These are phyloP conservation scores for Sarcophaga subvicina DNA, from an alignment of 2,888 invertebrate genomes.

Conservation along the genomic window DNA sequence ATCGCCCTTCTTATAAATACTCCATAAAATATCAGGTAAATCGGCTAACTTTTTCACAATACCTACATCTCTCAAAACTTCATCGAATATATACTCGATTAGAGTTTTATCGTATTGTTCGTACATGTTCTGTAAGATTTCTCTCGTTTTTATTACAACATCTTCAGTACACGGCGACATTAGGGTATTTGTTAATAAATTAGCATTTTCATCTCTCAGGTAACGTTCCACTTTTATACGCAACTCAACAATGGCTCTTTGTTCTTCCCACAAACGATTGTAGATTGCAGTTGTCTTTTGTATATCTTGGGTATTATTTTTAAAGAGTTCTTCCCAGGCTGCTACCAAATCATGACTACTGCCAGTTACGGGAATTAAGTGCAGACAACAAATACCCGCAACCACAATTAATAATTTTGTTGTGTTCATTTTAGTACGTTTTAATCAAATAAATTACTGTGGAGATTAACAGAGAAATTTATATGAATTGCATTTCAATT, in stretches of 20 bases:
- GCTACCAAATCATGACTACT: neutral
- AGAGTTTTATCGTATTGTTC: slow-evolving; percentile 9
- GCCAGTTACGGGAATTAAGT: neutral
- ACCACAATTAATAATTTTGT: neutral
- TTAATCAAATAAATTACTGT: neutral
- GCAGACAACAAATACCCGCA: neutral
- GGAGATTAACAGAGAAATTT: neutral
- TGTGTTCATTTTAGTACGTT: neutral
- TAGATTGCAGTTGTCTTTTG: slow-evolving; percentile 24
- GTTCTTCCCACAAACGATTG: slow-evolving; percentile 23
- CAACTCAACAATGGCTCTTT: slow-evolving; percentile 25
- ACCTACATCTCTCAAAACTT: slow-evolving; percentile 19
- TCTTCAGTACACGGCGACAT: neutral
- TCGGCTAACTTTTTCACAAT: neutral
- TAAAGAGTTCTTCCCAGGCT: slow-evolving; percentile 31
- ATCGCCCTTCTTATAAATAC: slow-evolving; percentile 24
- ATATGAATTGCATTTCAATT: neutral
- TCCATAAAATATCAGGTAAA: slow-evolving; percentile 34
- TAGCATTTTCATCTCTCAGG: slow-evolving; percentile 40
- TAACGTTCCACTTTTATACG: slow-evolving; percentile 26
- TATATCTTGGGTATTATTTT: slow-evolving; percentile 36
- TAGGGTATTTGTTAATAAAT: slow-evolving; percentile 21
- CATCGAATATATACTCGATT: slow-evolving; percentile 37
- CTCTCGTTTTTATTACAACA: neutral
- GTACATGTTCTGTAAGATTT: neutral